A percentile compares a stretch with the other conserved stretches of the same genome.
Evolutionary conservation across 2,888 invertebrate genomes (phyloP).

Genomic region (Chorisops tibialis): DNA sequence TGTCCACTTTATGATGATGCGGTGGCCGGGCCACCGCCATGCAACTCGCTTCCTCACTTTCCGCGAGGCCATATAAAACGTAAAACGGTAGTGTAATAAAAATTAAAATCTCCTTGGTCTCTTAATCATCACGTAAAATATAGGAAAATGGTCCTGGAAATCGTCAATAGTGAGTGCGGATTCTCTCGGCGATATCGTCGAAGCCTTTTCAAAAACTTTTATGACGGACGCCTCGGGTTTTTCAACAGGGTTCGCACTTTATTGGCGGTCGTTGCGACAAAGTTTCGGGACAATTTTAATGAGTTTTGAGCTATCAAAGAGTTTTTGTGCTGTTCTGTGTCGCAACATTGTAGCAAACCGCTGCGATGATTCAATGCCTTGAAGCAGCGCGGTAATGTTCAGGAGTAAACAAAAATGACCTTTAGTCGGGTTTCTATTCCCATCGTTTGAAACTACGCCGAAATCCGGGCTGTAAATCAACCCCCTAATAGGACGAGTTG

Average conservation of each 20-base stretch:
- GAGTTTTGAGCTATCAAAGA: conserved; percentile 26
- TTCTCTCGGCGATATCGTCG: background rate
- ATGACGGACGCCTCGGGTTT: conserved; percentile 13
- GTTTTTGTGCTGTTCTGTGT: conserved; percentile 15
- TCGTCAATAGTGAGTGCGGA: too few species aligned
- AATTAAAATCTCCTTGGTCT: conserved; percentile 31
- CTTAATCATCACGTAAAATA: conserved; percentile 31
- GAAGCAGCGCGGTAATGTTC: conserved; percentile 1
- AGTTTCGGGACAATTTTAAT: conserved; percentile 30
- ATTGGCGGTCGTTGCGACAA: conserved; percentile 11
- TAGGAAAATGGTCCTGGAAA: background rate
- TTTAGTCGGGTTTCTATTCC: conserved; percentile 15
- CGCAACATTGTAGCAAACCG: conserved; percentile 1
- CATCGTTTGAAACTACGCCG: conserved; percentile 1
- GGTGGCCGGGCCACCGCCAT: conserved; percentile 17
- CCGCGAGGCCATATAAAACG: conserved; percentile 8
- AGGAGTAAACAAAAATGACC: conserved; percentile 15
- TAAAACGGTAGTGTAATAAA: conserved; percentile 26
- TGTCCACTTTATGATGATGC: conserved; percentile 19
- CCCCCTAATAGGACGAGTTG: conserved; percentile 27
- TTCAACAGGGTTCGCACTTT: conserved; percentile 4
- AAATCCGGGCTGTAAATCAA: conserved; percentile 22
- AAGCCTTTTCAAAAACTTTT: background rate
- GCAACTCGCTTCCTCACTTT: background rate
- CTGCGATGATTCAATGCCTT: conserved; percentile 13